Conservation (phyloP, 2,888 invertebrate species). For the Achlya flavicornis region DNA sequence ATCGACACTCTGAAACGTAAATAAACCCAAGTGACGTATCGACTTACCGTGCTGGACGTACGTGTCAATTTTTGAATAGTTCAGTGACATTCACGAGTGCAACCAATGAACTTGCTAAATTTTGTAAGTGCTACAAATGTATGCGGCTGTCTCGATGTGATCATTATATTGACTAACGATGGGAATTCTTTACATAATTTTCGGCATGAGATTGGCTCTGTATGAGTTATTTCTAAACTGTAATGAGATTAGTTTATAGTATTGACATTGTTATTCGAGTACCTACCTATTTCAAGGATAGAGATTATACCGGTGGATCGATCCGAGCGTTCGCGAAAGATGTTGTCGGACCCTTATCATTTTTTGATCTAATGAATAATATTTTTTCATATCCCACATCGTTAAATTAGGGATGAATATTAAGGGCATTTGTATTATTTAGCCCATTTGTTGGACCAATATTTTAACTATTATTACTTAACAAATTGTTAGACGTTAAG, state of each 20-base stretch:
- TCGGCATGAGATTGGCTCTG: slow-evolving; percentile 71
- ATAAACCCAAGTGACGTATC: slow-evolving; percentile 44
- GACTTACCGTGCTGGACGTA: slow-evolving; percentile 55
- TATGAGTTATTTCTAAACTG: slow-evolving; percentile 79
- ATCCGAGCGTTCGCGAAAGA: slow-evolving; percentile 70
- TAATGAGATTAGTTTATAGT: slow-evolving; percentile 83
- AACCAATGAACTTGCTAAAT: slow-evolving; percentile 54
- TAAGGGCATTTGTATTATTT: slow-evolving; percentile 84
- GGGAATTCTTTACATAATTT: slow-evolving; percentile 64
- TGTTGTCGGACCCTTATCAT: slow-evolving; percentile 81
- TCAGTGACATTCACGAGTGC: slow-evolving; percentile 61
- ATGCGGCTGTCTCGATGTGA: slow-evolving; percentile 78
- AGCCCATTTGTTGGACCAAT: slow-evolving; percentile 85
- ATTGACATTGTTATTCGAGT: slow-evolving; percentile 83
- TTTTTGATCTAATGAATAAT: slow-evolving; percentile 83
- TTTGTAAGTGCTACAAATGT: slow-evolving; percentile 64
- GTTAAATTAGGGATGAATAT: slow-evolving; percentile 84
- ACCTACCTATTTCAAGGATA: slow-evolving; percentile 77
- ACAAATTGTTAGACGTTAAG: slow-evolving; percentile 84
- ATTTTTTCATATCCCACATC: slow-evolving; percentile 83
- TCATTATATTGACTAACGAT: slow-evolving; percentile 61
- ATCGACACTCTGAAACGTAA: slow-evolving; percentile 64
- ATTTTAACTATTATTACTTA: slow-evolving; percentile 84
- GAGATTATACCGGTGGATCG: slow-evolving; percentile 79
- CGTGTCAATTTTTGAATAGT: slow-evolving; percentile 75